Conservation (phyloP, 2,113 vertebrate genomes). For the Sprattus sprattus region DNA sequence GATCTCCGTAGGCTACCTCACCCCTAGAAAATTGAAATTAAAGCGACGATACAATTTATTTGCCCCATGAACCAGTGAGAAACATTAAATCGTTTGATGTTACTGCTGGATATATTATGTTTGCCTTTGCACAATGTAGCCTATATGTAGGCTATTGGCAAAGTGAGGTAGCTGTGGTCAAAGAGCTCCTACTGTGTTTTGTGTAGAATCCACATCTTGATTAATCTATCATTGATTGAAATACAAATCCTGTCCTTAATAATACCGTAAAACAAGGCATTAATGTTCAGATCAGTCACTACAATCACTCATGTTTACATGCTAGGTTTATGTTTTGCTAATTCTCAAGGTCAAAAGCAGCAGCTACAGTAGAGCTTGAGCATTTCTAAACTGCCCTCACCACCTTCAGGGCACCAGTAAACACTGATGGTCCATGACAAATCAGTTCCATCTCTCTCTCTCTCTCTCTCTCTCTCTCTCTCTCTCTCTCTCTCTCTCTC, state of each 20-base stretch:
- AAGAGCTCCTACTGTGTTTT: not conserved
- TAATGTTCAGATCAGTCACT: not conserved
- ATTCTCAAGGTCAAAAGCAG: slow-evolving; percentile 32
- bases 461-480: not conserved
- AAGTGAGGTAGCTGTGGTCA: not conserved
- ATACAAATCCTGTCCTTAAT: not conserved
- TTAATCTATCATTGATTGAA: not conserved
- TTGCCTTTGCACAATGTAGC: not conserved
- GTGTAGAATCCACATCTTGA: not conserved
- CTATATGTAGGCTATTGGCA: not conserved
- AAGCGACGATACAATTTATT: slow-evolving; percentile 61
- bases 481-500: not conserved
- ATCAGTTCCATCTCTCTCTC: not conserved
- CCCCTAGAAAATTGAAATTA: slow-evolving; percentile 70
- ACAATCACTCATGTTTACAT: not conserved
- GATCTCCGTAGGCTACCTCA: slow-evolving; percentile 69
- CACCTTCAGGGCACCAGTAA: slow-evolving; percentile 36
- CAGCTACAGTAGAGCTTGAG: not conserved
- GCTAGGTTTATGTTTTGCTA: not conserved
- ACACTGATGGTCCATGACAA: slow-evolving; percentile 37
- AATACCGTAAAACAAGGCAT: not conserved
- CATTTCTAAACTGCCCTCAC: not conserved
- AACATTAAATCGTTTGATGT: not conserved
- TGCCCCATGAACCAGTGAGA: not conserved
- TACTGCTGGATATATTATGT: not conserved